A percentile compares a stretch with the other conserved stretches of the same genome.
Evolutionary conservation across 2,888 invertebrate genomes (phyloP).

Genomic region (Drosophila mulleri): DNA sequence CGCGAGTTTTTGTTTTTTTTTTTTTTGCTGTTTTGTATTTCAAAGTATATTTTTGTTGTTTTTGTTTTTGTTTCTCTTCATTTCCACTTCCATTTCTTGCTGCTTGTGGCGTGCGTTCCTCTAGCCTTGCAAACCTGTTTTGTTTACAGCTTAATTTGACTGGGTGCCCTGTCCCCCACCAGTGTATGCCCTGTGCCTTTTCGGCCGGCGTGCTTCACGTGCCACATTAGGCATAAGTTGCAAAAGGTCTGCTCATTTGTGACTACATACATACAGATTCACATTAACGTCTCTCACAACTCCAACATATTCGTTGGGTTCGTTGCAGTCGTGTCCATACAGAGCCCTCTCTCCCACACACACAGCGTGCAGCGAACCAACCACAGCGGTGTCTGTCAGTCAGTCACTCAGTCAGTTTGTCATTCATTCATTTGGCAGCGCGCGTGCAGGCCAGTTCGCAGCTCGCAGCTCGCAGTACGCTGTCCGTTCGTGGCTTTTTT

Average conservation of each 20-base stretch:
- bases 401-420: conserved; percentile 48
- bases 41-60: conserved; percentile 2
- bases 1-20: conserved; percentile 31
- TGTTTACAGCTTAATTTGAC: conserved; percentile 77
- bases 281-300: conserved; percentile 41
- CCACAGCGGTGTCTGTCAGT: conserved; percentile 29
- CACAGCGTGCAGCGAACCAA: conserved; percentile 5
- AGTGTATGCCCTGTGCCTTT: conserved; percentile 24
- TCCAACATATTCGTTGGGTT: conserved; percentile 52
- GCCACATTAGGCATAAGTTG: conserved; percentile 66
- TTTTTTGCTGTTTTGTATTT: too few relatives aligned
- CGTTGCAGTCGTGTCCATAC: conserved; percentile 35
- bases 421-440: conserved; percentile 71
- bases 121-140: conserved; percentile 62
- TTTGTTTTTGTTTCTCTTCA: conserved; percentile 6
- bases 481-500: conserved; percentile 22
- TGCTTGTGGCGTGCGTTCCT: conserved; percentile 21
- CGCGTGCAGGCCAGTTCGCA: conserved; percentile 72
- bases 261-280: conserved; percentile 28
- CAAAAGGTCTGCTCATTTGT: conserved; percentile 70
- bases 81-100: conserved; percentile 29
- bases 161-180: conserved; percentile 33
- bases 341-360: conserved; percentile 14
- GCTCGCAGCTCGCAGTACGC: conserved; percentile 44
- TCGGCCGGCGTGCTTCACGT: conserved; percentile 59